Conservation (phyloP, 2,797 vertebrate species). For the Macropodus opercularis region DNA sequence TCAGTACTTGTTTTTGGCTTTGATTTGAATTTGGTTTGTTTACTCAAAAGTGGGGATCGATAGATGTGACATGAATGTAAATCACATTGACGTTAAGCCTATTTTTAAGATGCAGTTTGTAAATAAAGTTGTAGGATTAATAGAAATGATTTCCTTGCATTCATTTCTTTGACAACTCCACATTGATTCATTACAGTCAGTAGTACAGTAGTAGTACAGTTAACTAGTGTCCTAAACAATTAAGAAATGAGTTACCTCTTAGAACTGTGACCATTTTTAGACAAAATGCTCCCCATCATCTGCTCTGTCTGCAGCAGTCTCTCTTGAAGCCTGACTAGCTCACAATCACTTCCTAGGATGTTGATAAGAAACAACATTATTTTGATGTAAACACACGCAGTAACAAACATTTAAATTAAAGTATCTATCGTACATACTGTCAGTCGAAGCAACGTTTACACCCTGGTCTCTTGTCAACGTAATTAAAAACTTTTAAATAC, state of each 20-base stretch:
- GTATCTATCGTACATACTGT: no score
- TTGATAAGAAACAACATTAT: constrained; percentile 1
- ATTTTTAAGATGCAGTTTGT: no score
- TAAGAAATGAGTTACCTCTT: constrained; percentile 78
- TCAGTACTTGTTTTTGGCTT: background rate
- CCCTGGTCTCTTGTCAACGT: no score
- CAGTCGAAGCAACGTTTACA: background rate
- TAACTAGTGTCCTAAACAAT: constrained; percentile 8
- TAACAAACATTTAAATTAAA: background rate
- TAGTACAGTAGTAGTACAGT: no score
- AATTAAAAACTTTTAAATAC: no score
- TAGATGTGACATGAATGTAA: background rate
- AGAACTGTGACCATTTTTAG: constrained; percentile 79
- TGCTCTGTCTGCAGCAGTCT: constrained; percentile 89
- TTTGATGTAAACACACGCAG: constrained; percentile 7
- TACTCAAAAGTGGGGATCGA: background rate
- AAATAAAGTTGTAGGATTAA: no score
- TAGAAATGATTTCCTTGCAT: no score
- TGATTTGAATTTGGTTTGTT: background rate
- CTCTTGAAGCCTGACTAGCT: constrained; percentile 88
- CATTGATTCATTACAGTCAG: constrained; percentile 16
- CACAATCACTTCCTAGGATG: constrained; percentile 79
- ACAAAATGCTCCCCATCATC: constrained; percentile 89
- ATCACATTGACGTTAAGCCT: background rate
- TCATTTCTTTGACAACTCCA: constrained; percentile 23